Base-by-base conservation (phyloP, 2,888 invertebrate genomes). In the Brachyptera risi region DNA sequence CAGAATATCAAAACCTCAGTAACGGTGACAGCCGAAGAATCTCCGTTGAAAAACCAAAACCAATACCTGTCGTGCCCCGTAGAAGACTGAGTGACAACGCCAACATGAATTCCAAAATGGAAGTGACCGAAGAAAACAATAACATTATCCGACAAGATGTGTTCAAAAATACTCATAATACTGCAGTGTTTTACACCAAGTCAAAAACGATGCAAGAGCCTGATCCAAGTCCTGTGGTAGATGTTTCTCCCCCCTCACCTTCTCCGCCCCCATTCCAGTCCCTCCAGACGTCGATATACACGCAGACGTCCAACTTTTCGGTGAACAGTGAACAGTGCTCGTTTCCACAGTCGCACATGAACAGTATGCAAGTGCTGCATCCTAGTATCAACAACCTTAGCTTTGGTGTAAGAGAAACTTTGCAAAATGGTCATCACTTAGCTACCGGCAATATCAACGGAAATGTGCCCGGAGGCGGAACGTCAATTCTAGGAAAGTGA, bases 331-430 rank as follows among this genome's bases (percentile, higher is more conserved):
- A 24, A 1, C n/a, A n/a, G n/a, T n/a, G n/a, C n/a, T n/a, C n/a
- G n/a, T n/a, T n/a, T n/a, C 17, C n/a, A 2, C 13, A 21, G 13
- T 17, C 37, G 4, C 35, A 31, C 19, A n/a, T n/a, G n/a, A 3
- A 23, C 17, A 54, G 21, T 13, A 15, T 72, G 37, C 70, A 72
- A 23, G 63, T 70, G 24, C 73, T 67, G 67, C 77, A 68, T 69
- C 77, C 69, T 1, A 71, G 69, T 59, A 74, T 76, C 56, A 76
- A 73, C 65, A 76, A 75, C 64, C 73, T 75, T 35, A 73, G 70
- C 65, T 75, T 76, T 67, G 60, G 51, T 4, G 68, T 60, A 56
- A 71, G 31, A 17, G 56, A 57, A 3, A 42, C n/a, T 15, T 17
- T n/a, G 4, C 15, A 17, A 17, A 51, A 51, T 26, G n/a, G n/a